A percentile compares a stretch with the other conserved stretches of the same genome.
Conservation (phyloP, 1,140 invertebrate species). For the Hylyphantes graminicola region DNA sequence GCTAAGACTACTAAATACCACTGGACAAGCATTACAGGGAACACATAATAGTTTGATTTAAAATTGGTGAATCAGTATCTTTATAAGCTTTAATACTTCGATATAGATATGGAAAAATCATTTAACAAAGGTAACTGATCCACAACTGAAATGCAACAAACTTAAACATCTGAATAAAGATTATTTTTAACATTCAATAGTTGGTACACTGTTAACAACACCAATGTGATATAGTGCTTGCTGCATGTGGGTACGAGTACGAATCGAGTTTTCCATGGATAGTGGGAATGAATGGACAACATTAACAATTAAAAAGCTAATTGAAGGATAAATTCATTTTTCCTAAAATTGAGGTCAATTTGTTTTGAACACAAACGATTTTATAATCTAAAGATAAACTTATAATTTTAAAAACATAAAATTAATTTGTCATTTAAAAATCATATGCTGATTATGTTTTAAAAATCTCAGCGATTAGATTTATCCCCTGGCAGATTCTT, state of each 20-base stretch:
- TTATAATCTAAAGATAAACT: no score
- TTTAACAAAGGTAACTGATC: conserved; percentile 25
- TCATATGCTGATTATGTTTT: neutral
- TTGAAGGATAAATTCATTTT: neutral
- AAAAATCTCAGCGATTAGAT: no score
- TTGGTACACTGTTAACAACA: conserved; percentile 56
- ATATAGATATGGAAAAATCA: neutral
- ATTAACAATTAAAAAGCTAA: neutral
- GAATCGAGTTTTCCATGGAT: neutral
- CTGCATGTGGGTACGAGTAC: conserved; percentile 35
- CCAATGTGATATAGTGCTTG: conserved; percentile 53
- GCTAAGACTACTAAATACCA: neutral
- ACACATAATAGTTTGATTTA: conserved; percentile 17
- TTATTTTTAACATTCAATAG: conserved; percentile 50
- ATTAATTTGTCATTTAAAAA: neutral
- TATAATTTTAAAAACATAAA: no score
- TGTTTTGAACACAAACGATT: no score
- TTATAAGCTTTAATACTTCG: neutral
- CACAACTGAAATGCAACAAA: conserved; percentile 41
- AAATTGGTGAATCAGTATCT: conserved; percentile 11
- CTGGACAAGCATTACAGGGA: neutral
- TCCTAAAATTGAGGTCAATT: neutral
- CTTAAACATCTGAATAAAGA: conserved; percentile 57
- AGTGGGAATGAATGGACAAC: neutral
- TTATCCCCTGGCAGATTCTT: no score